phyloP scores from a whole-genome alignment of 2,888 invertebrate species.

The Caenorhabditis auriculariae region DNA sequence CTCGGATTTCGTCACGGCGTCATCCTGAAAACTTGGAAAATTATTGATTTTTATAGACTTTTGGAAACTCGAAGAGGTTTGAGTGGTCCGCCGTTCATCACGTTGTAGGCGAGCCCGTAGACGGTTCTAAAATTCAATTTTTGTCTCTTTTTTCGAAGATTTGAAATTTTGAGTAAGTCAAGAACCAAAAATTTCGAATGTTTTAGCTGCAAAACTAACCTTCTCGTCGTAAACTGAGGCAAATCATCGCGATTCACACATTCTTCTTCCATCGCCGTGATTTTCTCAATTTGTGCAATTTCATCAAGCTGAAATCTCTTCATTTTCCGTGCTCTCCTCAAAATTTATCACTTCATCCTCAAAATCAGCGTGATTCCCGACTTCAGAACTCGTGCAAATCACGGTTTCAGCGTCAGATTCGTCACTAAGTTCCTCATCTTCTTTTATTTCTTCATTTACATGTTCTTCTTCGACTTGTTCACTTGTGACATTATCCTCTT shows the following conservation, averaged over 20 bases:
- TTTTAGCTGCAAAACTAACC: background rate
- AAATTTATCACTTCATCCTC: background rate
- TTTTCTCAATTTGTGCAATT: conserved; percentile 5
- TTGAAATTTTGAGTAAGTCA: no score
- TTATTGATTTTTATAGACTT: no score
- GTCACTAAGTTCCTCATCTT: conserved; percentile 6
- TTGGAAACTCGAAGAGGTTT: no score
- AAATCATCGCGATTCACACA: conserved; percentile 6
- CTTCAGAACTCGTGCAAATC: no score
- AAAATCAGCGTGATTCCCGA: background rate
- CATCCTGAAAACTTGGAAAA: no score
- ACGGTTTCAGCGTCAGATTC: no score
- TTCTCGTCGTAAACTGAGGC: conserved; percentile 20
- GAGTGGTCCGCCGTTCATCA: conserved; percentile 9
- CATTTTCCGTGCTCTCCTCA: conserved; percentile 1
- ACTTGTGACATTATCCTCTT: background rate
- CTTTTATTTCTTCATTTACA: conserved; percentile 2
- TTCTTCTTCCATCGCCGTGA: conserved; percentile 8
- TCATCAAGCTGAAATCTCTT: background rate
- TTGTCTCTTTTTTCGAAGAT: no score
- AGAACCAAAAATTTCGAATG: no score
- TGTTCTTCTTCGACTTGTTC: background rate
- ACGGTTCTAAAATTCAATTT: conserved; percentile 9
- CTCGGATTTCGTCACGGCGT: no score
- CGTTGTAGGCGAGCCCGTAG: conserved; percentile 12